Percentiles rank a stretch among this genome's conserved stretches.
These are phyloP conservation scores for Sebastes baramenuke DNA, from an alignment of 2,797 vertebrate genomes.

Conservation along the genomic window DNA sequence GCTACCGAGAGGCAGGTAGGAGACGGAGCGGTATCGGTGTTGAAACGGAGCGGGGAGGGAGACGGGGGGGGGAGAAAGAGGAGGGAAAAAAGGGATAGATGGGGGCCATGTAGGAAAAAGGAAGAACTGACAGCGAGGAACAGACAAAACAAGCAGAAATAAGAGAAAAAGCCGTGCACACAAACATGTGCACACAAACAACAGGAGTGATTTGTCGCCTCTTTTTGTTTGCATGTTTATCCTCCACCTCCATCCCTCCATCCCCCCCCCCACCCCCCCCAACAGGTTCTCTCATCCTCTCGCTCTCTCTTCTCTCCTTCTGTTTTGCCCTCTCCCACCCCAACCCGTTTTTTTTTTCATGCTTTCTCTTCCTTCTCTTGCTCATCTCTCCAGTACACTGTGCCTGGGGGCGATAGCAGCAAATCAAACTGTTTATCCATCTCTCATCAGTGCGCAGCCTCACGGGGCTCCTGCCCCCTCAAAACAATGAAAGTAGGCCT, in stretches of 20 bases:
- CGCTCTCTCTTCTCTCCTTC: constrained; percentile 66
- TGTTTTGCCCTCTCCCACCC: constrained; percentile 72
- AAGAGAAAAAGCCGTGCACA: constrained; percentile 50
- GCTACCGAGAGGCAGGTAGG: constrained; percentile 70
- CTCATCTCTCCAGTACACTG: constrained; percentile 87
- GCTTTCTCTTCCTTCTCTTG: constrained; percentile 72
- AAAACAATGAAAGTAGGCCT: constrained; percentile 80
- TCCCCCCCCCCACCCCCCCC: constrained; percentile 61
- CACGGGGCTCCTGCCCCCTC: constrained; percentile 79
- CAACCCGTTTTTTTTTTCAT: constrained; percentile 48
- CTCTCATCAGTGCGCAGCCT: constrained; percentile 82
- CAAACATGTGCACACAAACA: constrained; percentile 58
- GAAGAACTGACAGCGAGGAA: constrained; percentile 60
- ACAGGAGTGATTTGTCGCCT: constrained; percentile 72
- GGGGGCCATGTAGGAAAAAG: constrained; percentile 51
- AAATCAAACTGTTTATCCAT: constrained; percentile 87
- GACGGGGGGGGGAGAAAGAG: background rate
- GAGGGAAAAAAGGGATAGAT: constrained; percentile 36
- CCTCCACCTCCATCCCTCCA: constrained; percentile 70
- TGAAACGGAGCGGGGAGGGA: constrained; percentile 50
- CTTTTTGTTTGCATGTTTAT: constrained; percentile 78
- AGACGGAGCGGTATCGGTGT: constrained; percentile 52
- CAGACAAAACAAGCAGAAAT: constrained; percentile 57
- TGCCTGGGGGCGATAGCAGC: constrained; percentile 81
- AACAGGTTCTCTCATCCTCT: constrained; percentile 77